phyloP scores from a whole-genome alignment of 1,140 invertebrate genomes.

The Rhyzopertha dominica region DNA sequence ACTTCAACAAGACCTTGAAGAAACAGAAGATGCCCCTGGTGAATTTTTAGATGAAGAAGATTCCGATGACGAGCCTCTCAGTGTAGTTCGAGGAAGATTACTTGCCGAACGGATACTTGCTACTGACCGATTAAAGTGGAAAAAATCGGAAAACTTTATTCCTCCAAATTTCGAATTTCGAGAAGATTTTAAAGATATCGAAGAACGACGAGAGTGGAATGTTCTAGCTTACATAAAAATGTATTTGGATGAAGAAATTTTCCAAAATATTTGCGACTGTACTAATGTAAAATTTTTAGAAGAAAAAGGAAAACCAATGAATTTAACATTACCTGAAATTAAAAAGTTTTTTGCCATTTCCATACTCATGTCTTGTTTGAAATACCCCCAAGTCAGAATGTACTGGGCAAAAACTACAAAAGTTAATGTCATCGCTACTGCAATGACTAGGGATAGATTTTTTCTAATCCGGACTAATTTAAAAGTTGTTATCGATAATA shows the following conservation, averaged over 20 bases:
- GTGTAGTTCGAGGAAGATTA: conserved; percentile 11
- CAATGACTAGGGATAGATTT: neutral
- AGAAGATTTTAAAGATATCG: conserved; percentile 9
- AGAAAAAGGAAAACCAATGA: conserved; percentile 18
- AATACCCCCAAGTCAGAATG: conserved; percentile 22
- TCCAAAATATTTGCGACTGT: conserved; percentile 19
- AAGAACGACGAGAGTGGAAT: conserved; percentile 10
- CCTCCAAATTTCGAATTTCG: conserved; percentile 11
- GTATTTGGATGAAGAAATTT: too few relatives aligned
- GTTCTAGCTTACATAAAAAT: conserved; percentile 13
- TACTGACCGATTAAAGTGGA: too few relatives aligned
- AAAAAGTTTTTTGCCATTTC: conserved; percentile 19
- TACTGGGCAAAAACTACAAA: conserved; percentile 13
- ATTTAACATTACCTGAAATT: conserved; percentile 17
- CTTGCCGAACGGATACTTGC: conserved; percentile 3
- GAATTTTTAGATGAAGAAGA: too few relatives aligned
- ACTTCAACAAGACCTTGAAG: too few relatives aligned
- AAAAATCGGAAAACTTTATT: conserved; percentile 6
- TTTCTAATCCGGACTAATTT: neutral
- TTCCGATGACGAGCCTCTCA: too few relatives aligned
- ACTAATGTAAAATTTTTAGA: conserved; percentile 20
- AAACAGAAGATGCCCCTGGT: too few relatives aligned
- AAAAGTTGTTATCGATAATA: neutral
- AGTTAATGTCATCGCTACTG: neutral
- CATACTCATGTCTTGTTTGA: conserved; percentile 23